Evolutionary conservation across 1,140 invertebrate species (phyloP).

Genomic region (Ericerus pela): DNA sequence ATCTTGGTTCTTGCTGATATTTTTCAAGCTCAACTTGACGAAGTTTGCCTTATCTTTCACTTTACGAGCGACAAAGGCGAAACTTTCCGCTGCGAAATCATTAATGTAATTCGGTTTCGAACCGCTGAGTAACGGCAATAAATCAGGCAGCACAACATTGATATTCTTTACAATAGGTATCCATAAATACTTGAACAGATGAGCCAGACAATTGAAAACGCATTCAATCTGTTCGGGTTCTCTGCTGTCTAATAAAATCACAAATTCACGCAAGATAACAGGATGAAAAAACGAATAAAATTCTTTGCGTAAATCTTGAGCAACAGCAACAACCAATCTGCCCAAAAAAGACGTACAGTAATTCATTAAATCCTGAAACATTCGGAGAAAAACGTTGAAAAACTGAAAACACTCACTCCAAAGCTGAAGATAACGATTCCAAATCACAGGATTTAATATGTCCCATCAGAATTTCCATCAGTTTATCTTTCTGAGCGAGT

Average conservation of each 20-base stretch:
- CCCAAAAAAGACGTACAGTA: constrained; percentile 26
- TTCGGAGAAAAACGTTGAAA: constrained; percentile 29
- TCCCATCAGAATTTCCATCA: constrained; percentile 52
- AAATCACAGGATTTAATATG: constrained; percentile 52
- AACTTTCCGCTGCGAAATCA: constrained; percentile 85
- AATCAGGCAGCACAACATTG: constrained; percentile 49
- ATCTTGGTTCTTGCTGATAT: constrained; percentile 46
- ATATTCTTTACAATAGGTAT: constrained; percentile 66
- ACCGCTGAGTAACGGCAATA: constrained; percentile 57
- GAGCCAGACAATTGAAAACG: constrained; percentile 65
- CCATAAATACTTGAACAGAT: constrained; percentile 78
- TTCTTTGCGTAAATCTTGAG: constrained; percentile 62
- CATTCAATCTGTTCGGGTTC: constrained; percentile 68
- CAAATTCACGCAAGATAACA: constrained; percentile 37
- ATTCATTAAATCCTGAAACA: too few relatives aligned
- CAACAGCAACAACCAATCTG: constrained; percentile 66
- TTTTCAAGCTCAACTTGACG: constrained; percentile 49
- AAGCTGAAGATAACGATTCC: constrained; percentile 56
- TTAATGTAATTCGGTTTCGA: constrained; percentile 61
- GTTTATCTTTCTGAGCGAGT: constrained; percentile 56
- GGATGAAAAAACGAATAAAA: constrained; percentile 75
- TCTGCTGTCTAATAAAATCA: constrained; percentile 56
- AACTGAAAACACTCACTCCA: constrained; percentile 51
- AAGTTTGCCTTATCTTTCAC: constrained; percentile 62
- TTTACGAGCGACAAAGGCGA: constrained; percentile 81